These are phyloP conservation scores for Pangasius macronema DNA, from an alignment of 2,797 vertebrate genomes.

Conservation along the genomic window DNA sequence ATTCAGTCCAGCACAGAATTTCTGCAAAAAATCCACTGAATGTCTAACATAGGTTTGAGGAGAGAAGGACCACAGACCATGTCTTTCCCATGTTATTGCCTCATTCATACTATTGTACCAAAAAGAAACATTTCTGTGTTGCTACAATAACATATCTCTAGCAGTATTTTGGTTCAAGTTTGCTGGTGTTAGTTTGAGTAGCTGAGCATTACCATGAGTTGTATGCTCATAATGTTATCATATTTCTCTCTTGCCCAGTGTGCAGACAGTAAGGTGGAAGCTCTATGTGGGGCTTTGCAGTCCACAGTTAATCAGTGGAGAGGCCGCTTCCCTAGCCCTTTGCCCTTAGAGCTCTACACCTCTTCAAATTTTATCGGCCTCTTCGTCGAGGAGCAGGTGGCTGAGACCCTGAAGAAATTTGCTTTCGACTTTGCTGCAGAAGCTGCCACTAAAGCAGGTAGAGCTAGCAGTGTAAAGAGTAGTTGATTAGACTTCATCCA, in stretches of 20 bases:
- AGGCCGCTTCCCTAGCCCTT: constrained; percentile 83
- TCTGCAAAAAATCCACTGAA: neutral
- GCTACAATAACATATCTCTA: neutral
- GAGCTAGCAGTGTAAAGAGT: neutral
- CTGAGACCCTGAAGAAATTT: constrained; percentile 91
- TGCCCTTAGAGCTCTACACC: constrained; percentile 92
- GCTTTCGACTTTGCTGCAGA: constrained; percentile 90
- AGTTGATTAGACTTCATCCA: neutral
- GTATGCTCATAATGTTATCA: neutral
- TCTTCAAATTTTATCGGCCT: constrained; percentile 96
- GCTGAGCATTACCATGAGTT: neutral
- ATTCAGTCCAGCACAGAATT: neutral
- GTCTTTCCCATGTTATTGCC: neutral
- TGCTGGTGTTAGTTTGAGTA: neutral
- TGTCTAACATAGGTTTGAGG: neutral
- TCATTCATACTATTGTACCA: neutral
- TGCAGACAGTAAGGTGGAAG: constrained; percentile 89
- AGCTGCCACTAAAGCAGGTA: constrained; percentile 89
- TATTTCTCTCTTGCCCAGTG: constrained; percentile 74
- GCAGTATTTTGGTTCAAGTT: neutral
- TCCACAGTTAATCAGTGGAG: constrained; percentile 87
- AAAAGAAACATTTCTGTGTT: neutral
- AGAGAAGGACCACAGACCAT: neutral
- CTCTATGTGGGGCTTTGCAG: constrained; percentile 87
- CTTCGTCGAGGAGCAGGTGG: constrained; percentile 93